Evolutionary conservation across 2,888 invertebrate genomes (phyloP).

Genomic region (Folsomia candida): DNA sequence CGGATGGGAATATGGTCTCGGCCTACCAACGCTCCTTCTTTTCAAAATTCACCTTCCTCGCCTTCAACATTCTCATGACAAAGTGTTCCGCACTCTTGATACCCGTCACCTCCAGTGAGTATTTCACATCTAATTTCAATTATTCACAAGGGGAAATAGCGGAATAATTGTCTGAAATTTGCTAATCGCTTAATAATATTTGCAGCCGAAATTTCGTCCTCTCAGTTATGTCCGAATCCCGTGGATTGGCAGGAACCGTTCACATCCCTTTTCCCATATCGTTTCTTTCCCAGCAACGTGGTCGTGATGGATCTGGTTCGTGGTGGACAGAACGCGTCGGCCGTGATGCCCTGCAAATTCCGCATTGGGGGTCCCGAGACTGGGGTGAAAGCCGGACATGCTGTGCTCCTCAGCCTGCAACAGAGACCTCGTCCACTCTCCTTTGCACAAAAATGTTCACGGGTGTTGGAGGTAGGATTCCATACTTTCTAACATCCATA

Average conservation of each 20-base stretch:
- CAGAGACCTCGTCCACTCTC: neutral
- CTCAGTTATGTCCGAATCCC: neutral
- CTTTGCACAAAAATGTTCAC: neutral
- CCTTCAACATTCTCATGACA: neutral
- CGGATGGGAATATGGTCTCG: neutral
- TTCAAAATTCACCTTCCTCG: neutral
- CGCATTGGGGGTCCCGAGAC: neutral
- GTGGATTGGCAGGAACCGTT: neutral
- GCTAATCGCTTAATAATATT: no score
- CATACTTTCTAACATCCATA: neutral
- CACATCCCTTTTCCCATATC: neutral
- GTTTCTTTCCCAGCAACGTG: neutral
- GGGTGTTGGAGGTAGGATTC: neutral
- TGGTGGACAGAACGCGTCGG: neutral
- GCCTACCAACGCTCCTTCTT: neutral
- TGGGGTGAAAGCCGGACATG: neutral
- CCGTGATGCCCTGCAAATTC: neutral
- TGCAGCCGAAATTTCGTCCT: neutral
- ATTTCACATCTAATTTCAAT: no score
- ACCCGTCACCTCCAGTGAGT: neutral
- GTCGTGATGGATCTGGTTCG: neutral
- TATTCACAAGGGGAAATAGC: no score
- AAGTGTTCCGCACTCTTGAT: slow-evolving; percentile 3
- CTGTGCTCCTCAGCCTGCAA: neutral
- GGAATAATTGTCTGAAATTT: neutral